Evolutionary conservation across 2,113 vertebrate species (phyloP).

Genomic region (Dromiciops gliroides): DNA sequence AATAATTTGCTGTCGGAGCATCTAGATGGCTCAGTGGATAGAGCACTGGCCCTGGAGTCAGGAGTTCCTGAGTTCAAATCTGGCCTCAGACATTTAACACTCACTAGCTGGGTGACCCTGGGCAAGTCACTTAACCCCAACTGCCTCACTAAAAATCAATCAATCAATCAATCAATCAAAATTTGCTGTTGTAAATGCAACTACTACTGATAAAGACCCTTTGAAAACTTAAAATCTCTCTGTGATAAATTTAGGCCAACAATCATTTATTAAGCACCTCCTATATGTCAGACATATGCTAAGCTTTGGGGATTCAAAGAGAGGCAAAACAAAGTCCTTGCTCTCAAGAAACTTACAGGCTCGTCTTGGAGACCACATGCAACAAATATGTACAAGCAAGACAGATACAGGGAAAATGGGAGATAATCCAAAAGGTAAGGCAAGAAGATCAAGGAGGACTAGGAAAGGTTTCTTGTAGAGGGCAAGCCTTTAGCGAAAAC

Average conservation of each 20-base stretch:
- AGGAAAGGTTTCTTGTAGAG: neutral
- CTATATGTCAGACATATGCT: neutral
- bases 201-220: neutral
- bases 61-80: no score
- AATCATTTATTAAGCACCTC: neutral
- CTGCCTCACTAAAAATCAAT: no score
- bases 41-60: no score
- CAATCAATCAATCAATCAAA: no score
- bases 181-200: neutral
- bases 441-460: neutral
- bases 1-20: neutral
- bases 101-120: no score
- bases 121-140: no score
- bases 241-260: neutral
- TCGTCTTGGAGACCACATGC: neutral
- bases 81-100: no score
- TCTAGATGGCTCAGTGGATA: no score
- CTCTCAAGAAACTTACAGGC: neutral
- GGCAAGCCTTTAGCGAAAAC: neutral
- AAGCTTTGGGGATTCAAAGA: neutral
- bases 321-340: no score
- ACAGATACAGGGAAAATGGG: neutral
- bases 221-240: neutral
- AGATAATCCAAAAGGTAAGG: neutral
- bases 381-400: neutral